Base-by-base conservation (phyloP, 2,888 invertebrate genomes). In the Cacoxenus indagator region DNA sequence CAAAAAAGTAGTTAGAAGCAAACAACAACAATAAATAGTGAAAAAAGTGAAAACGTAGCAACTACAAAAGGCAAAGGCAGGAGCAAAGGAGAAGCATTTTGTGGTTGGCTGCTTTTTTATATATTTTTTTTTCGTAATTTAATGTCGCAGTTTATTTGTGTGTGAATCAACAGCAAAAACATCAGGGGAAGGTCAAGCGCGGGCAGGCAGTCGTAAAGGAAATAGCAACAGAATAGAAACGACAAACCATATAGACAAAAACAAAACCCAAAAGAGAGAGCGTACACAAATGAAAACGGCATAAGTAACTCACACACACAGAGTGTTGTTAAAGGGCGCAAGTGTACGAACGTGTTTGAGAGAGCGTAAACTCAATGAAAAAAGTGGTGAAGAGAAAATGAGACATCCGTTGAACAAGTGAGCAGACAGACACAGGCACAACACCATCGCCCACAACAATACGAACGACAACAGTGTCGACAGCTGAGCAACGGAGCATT, bases 401-500 rank as follows among this genome's bases (percentile, higher is more conserved):
- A 31, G 31, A 9, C 31, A 31, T 5, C 6, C 31, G 31, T 9
- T 31, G 31, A 31, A 9, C 31, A 31, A 31, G 51, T 51, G 73
- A 67, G 61, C 24, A 68, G 64, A 64, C 27, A 66, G 8, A 45
- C 27, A 64, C 66, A 65, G 59, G 29, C 61, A 67, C 59, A 48
- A 24, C 62, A 26, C 64, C 4, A 29, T 22, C 48, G 57, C 67
- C 55, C 70, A 37, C 37, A 31, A 43, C 67, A 48, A 55, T 59
- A 22, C 66, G 61, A 17, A 48, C 45, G 22, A 17, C 26, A 65
- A 27, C 17, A 31, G 31, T 9, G 31, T 1, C 31, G 79, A 74
- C 82, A 80, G 74, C 82, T 78, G 72, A 82, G 77, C 31, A 83
- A 84, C 83, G 84, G 82, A 83, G 85, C 84, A 83, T 83, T 84